Conservation (phyloP, 2,113 vertebrate genomes). For the Percina caprodes region DNA sequence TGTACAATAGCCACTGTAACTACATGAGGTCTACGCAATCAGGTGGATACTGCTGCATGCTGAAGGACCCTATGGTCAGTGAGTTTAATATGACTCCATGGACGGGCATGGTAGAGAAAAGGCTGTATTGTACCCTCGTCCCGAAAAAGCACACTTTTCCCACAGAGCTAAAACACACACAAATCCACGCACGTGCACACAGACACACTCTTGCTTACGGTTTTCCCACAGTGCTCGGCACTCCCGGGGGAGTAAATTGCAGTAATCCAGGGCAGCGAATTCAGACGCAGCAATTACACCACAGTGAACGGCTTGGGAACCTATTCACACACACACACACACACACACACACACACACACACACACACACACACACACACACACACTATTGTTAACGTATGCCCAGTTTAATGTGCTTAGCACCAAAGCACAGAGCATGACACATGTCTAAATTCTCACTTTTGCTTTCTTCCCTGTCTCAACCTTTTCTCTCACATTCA, state of each 20-base stretch:
- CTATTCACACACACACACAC: constrained; percentile 41
- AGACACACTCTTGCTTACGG: constrained; percentile 59
- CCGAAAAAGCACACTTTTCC: constrained; percentile 69
- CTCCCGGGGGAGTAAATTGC: constrained; percentile 81
- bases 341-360: constrained; percentile 33
- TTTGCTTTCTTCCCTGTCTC: neutral
- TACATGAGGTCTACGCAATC: neutral
- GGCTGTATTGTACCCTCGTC: constrained; percentile 71
- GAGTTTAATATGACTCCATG: constrained; percentile 67
- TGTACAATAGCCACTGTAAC: neutral
- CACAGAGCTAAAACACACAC: constrained; percentile 74
- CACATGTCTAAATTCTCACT: neutral
- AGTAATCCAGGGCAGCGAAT: constrained; percentile 81
- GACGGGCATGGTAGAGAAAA: constrained; percentile 65
- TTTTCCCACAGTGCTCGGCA: constrained; percentile 83
- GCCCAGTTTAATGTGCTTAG: constrained; percentile 9
- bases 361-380: constrained; percentile 26
- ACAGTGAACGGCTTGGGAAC: constrained; percentile 75
- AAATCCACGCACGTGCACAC: constrained; percentile 40
- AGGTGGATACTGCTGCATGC: constrained; percentile 31
- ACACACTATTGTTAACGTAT: constrained; percentile 13
- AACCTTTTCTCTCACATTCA: constrained; percentile 17
- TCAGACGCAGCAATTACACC: constrained; percentile 80
- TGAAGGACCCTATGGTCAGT: constrained; percentile 48
- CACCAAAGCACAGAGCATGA: neutral